A percentile compares a stretch with the other conserved stretches of the same genome.
phyloP scores from a whole-genome alignment of 2,888 invertebrate genomes.

The Dichetophora obliterata region DNA sequence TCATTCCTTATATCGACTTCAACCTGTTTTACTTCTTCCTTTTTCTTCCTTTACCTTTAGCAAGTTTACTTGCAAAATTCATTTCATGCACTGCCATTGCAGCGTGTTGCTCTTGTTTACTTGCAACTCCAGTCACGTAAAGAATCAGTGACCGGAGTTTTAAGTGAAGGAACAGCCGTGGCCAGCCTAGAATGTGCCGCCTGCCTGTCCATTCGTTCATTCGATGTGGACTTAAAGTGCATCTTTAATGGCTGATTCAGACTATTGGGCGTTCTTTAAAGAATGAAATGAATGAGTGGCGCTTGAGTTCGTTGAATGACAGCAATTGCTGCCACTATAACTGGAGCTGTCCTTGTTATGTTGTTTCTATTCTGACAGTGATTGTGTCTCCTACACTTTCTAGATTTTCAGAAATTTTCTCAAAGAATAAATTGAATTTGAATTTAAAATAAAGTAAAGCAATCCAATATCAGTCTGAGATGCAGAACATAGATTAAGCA shows the following conservation, averaged over 20 bases:
- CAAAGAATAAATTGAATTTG: too few species aligned
- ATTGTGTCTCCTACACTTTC: not conserved
- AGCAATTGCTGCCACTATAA: not conserved
- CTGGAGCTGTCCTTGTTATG: not conserved
- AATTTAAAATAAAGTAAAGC: too few species aligned
- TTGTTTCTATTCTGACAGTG: not conserved
- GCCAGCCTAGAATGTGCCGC: not conserved
- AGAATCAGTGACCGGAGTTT: slow-evolving; percentile 28
- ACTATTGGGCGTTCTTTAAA: not conserved
- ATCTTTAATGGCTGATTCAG: not conserved
- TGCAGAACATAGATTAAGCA: too few species aligned
- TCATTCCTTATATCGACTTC: not conserved
- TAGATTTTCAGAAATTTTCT: too few species aligned
- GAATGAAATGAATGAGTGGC: not conserved
- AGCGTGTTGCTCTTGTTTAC: slow-evolving; percentile 9
- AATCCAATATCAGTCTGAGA: too few species aligned
- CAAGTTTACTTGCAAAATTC: too few species aligned
- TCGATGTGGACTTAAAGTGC: not conserved
- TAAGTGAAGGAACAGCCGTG: slow-evolving; percentile 13
- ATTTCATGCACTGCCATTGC: not conserved
- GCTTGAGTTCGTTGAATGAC: slow-evolving; percentile 8
- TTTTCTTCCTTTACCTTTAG: not conserved
- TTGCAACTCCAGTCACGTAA: slow-evolving; percentile 25
- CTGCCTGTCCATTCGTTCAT: not conserved
- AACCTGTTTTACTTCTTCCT: not conserved